phyloP scores from a whole-genome alignment of 2,888 invertebrate species.

The Brenthis hecate region DNA sequence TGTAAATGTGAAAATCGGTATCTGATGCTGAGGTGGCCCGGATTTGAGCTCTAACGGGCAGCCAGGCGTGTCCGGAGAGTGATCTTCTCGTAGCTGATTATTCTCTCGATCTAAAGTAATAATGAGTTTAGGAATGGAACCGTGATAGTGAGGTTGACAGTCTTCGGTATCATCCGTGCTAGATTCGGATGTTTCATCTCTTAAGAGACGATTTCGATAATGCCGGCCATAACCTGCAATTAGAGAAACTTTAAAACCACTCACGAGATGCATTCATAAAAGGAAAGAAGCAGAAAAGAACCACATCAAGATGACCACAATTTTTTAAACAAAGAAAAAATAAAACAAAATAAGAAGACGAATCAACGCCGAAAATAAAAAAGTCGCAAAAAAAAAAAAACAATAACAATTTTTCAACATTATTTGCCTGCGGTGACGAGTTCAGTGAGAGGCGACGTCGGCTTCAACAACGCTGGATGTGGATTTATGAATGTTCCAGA shows the following conservation, averaged over 20 bases:
- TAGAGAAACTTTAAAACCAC: conserved; percentile 46
- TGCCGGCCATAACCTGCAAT: conserved; percentile 71
- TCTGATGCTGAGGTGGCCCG: conserved; percentile 50
- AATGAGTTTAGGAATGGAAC: conserved; percentile 72
- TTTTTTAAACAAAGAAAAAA: conserved; percentile 8
- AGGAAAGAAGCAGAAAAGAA: conserved; percentile 29
- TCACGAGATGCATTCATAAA: conserved; percentile 12
- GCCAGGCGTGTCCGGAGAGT: conserved; percentile 70
- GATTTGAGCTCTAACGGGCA: conserved; percentile 61
- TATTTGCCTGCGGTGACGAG: conserved; percentile 77
- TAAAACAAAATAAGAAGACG: conserved; percentile 26
- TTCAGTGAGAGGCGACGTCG: conserved; percentile 71
- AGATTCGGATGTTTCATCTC: conserved; percentile 71
- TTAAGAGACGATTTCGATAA: conserved; percentile 56
- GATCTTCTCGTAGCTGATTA: conserved; percentile 64
- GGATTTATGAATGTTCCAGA: conserved; percentile 74
- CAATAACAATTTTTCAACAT: conserved; percentile 2
- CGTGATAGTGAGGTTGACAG: conserved; percentile 63
- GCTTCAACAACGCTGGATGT: conserved; percentile 69
- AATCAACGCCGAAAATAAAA: conserved; percentile 29
- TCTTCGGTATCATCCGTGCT: conserved; percentile 72
- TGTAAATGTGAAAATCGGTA: conserved; percentile 73
- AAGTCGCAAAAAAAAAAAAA: conserved; percentile 29
- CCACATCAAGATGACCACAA: not conserved
- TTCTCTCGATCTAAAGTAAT: conserved; percentile 71